Base-by-base conservation (phyloP, 2,113 vertebrate genomes). In the Microcebus lehilahytsara region DNA sequence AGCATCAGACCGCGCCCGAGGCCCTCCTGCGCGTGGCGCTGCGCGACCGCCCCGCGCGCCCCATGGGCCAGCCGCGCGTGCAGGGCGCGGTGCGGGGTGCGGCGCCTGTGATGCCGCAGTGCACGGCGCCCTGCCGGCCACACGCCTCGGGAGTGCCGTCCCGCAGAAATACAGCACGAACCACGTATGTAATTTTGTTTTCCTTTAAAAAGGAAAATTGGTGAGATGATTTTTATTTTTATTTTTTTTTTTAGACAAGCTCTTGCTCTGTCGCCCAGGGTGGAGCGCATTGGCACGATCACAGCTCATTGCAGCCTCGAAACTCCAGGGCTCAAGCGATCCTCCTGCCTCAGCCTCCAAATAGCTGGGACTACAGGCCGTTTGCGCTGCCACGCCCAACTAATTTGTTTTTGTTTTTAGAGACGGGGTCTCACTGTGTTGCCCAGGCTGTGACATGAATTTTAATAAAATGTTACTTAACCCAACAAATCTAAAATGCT, bases 391-490 rank as follows among this genome's bases (percentile, higher is more conserved):
- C 22, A 25, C 25, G 60, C 60, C 23, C 58, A 62, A 10, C 60
- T 62, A 62, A 53, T 53, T 56, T 46, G 46, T 46, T 60, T 60
- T 60, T 60, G 25, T 62, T 62, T 62, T 27, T 27, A 27, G 60
- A 62, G 0, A 62, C 9, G 9, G 60, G 60, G 60, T 11, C 60
- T 62, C 25, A 11, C 25, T 62, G 60, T 62, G 60, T 62, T 62
- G 60, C 60, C 60, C 60, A 62, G 60, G 25, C 23, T 62, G 60
- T 27, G 11, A 77, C 17, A 62, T 75, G 69, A 53, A 69, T 66
- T 71, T 91, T 49, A 67, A 83, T 46, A 72, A 37, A 67, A 25
- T 56, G 85, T 85, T 72, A 58, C 53, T 64, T 92, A 34, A 71
- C 12, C 46, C 42, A 58, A 11, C 0, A 30, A 30, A 66, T 32